Evolutionary conservation across 2,888 invertebrate genomes (phyloP), one percentile per base, ranked within the genome.

Genomic region (Trichogramma evanescens): DNA sequence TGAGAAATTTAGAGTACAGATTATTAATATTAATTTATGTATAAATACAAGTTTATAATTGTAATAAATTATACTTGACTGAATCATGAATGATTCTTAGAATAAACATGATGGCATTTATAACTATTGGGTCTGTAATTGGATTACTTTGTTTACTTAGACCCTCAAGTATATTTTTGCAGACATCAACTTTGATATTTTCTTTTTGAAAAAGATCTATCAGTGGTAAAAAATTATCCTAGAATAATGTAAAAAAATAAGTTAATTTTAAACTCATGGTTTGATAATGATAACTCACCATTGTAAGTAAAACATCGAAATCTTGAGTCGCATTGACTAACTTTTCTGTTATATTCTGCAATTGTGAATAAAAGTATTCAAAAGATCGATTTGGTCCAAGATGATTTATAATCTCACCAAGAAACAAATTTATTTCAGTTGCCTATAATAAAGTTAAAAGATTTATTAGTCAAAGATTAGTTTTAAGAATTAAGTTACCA

Each of bases 51-150:
- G 58, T 57, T 60, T 40, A 55, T n/a, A 54, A 54, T 53, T 38
- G 26, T 9, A 3, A 50, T 59, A 56, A 56, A 50, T 80, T 83
- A 78, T 81, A 93, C 93, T 91, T 94, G 53, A 97, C 91, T 4
- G 91, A 93, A 78, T 98, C 95, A 75, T 98, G 96, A 70, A 98
- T 83, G 66, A 90, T 88, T 71, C 89, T 88, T 69, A 93, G 91
- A 9, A 97, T 83, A 73, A 91, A 90, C 87, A 94, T 91, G 53
- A 96, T 80, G 58, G 92, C 89, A 74, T 92, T 91, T 58, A 91
- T 91, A 55, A 95, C 86, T 45, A 95, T 89, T 41, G 91, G 90
- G 79, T 96, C 95, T 58, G 86, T 87, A 54, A 78, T 74, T 40
- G 89, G 86, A 40, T 81, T 82, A 56, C 66, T 72, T 70, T 80